Percentiles rank a stretch among this genome's conserved stretches.
phyloP scores from a whole-genome alignment of 2,888 invertebrate species.

The Leptura quadrifasciata region DNA sequence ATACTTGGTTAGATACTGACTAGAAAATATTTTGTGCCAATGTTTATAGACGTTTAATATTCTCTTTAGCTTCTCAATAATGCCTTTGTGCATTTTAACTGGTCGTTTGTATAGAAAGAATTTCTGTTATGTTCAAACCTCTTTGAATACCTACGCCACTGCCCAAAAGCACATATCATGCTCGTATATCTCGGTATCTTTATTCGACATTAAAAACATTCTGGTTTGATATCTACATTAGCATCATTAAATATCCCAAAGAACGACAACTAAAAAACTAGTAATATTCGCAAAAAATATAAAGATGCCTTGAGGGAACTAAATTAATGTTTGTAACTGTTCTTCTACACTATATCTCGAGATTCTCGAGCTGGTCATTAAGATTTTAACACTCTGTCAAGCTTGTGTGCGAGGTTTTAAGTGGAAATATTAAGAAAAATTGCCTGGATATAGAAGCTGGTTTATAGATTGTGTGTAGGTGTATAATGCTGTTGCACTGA shows the following conservation, averaged over 20 bases:
- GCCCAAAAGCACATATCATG: background rate
- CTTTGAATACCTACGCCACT: conserved; percentile 19
- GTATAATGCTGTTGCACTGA: background rate
- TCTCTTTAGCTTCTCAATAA: no score
- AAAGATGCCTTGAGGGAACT: conserved; percentile 18
- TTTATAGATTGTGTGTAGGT: background rate
- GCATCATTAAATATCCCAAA: conserved; percentile 23
- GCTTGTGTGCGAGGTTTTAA: conserved; percentile 15
- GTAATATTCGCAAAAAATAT: conserved; percentile 27
- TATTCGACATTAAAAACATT: background rate
- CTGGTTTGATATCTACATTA: conserved; percentile 23
- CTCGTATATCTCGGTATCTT: background rate
- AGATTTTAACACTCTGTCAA: conserved; percentile 36
- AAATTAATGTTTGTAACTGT: conserved; percentile 50
- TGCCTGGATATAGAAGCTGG: background rate
- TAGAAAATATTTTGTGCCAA: no score
- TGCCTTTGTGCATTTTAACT: no score
- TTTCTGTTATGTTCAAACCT: background rate
- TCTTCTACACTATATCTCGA: conserved; percentile 45
- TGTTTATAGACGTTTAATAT: no score
- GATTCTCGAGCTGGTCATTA: conserved; percentile 36
- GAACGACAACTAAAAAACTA: conserved; percentile 22
- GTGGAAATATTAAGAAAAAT: conserved; percentile 10
- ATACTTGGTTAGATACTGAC: no score
- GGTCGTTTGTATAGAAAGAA: no score